Percentiles rank a stretch among this genome's conserved stretches.
phyloP scores from a whole-genome alignment of 2,797 vertebrate genomes.

The Myotis myotis region DNA sequence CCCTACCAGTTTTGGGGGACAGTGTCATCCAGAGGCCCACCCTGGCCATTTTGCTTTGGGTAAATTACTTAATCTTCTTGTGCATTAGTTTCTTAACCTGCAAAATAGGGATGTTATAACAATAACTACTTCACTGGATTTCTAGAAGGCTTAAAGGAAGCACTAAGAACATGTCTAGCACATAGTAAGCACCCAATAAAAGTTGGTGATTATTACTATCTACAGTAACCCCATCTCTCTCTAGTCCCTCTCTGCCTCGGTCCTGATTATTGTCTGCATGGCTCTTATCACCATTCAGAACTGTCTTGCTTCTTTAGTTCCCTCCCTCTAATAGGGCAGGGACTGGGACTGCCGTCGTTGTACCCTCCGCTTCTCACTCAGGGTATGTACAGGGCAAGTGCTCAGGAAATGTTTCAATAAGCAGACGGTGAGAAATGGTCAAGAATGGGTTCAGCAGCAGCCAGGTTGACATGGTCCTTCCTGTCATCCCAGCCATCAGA shows the following conservation, averaged over 20 bases:
- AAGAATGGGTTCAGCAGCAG: background rate
- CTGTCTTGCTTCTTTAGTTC: background rate
- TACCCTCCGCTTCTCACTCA: background rate
- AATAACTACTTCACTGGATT: background rate
- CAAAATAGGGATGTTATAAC: background rate
- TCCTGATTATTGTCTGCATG: background rate
- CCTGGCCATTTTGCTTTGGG: background rate
- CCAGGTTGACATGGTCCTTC: background rate
- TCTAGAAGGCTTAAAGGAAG: background rate
- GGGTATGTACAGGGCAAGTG: background rate
- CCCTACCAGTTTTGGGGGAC: no score
- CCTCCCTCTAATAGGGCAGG: background rate
- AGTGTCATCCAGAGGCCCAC: background rate
- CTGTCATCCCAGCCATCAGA: background rate
- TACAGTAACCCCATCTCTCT: background rate
- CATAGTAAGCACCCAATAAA: background rate
- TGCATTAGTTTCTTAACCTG: background rate
- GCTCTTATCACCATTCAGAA: background rate
- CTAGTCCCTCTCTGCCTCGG: background rate
- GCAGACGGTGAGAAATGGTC: background rate
- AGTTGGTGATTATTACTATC: background rate
- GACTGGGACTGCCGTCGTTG: background rate
- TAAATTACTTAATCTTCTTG: conserved; percentile 10
- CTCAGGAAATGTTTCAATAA: background rate
- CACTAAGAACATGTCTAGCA: background rate